Evolutionary conservation across 2,113 vertebrate species (phyloP), one percentile per base, ranked within the genome.

Genomic region (Oostethus manadensis): DNA sequence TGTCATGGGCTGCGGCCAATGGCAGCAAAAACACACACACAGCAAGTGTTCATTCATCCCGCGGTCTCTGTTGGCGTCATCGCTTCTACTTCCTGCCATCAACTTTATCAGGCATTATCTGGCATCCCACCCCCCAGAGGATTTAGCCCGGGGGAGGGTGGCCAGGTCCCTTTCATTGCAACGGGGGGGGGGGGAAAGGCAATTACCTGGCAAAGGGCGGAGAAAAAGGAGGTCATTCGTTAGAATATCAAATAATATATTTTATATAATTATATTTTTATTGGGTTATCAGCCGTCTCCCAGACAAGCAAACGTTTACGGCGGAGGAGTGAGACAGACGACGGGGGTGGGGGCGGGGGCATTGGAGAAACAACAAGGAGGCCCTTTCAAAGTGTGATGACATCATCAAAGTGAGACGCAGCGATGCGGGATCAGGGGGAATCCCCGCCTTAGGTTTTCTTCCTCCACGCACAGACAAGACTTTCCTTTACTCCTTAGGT

Each of bases 401-500:
- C 84, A 84, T 88, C 84, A 83, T 88, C 78, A 83, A 86, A 79
- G 74, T 78, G 80, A 65, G 77, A 84, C 73, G 18, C 44, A 13
- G 63, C 65, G 71, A 73, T 63, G 74, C 45, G 53, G 35, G 53
- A 70, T 58, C 53, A 17, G 51, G 68, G 71, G 86, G 78, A 74
- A 76, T 77, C 78, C 79, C 71, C 17, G 26, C 8, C 51, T 53
- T 51, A n/a, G 15, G 22, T 10, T 51, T 23, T 51, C 62, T 77
- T 58, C 44, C 2, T 66, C 71, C 71, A 70, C 21, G 48, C 68
- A 62, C 63, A 69, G 46, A 22, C 53, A 68, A 66, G 42, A 44
- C 42, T 44, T 57, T 44, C 21, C 17, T 50, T 33, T 33, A 33
- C 29, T 7, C 29, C 2, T n/a, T n/a, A n/a, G n/a, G n/a, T n/a